Evolutionary conservation across 2,797 vertebrate species (phyloP).

Genomic region (Argentina silus): DNA sequence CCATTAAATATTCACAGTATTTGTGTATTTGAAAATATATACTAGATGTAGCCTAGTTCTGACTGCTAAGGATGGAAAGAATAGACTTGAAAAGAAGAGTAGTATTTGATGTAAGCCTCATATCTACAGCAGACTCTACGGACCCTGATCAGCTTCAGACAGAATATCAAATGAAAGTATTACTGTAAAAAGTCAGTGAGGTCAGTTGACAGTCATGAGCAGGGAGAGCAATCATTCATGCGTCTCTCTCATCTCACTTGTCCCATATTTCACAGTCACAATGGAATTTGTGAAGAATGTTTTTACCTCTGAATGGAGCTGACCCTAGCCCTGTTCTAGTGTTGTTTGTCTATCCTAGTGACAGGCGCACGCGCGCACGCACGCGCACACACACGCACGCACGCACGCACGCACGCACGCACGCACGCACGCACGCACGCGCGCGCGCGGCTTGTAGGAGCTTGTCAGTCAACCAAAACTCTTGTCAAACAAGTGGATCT

Average conservation of each 20-base stretch:
- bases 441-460: constrained; percentile 1
- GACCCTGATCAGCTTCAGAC: no score
- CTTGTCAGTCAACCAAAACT: constrained; percentile 7
- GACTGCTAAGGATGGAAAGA: constrained; percentile 22
- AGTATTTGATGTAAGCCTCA: constrained; percentile 32
- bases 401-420: not conserved
- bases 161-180: no score
- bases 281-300: no score
- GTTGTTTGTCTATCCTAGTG: not conserved
- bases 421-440: no score
- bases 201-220: no score
- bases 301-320: no score
- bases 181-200: no score
- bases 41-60: constrained; percentile 50
- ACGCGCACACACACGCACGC: not conserved
- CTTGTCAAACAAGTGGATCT: constrained; percentile 4
- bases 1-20: constrained; percentile 77
- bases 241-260: no score
- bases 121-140: no score
- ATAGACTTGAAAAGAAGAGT: not conserved
- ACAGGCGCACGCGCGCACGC: constrained; percentile 5
- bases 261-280: no score
- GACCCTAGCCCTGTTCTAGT: no score
- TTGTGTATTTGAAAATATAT: constrained; percentile 64
- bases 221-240: no score